A percentile compares a stretch with the other conserved stretches of the same genome.
phyloP scores from a whole-genome alignment of 1,140 invertebrate genomes.

The Penaeus japonicus region DNA sequence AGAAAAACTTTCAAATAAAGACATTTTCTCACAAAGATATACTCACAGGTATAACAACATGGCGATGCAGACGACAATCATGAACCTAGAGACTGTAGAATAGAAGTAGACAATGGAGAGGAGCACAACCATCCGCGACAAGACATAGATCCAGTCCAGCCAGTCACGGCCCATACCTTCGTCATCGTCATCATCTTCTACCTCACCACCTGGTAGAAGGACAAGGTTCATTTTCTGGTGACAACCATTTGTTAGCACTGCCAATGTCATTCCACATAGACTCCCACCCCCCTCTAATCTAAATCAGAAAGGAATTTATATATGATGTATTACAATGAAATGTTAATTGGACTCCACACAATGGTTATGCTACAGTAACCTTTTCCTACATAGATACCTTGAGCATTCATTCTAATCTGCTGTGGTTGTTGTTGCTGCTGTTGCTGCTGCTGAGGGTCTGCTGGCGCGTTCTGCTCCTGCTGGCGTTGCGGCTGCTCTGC shows the following conservation, averaged over 20 bases:
- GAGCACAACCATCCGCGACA: conserved; percentile 38
- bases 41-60: conserved; percentile 41
- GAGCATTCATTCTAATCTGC: conserved; percentile 45
- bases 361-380: neutral
- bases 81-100: conserved; percentile 39
- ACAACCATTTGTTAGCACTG: too few species aligned
- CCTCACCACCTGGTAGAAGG: conserved; percentile 13
- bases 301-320: too few species aligned
- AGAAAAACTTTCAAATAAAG: too few species aligned
- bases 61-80: conserved; percentile 37
- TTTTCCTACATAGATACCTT: conserved; percentile 9
- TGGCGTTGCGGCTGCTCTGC: neutral
- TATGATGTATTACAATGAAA: too few species aligned
- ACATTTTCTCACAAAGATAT: neutral
- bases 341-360: too few species aligned
- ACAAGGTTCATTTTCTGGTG: neutral
- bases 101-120: conserved; percentile 44
- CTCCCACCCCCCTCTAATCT: neutral
- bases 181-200: conserved; percentile 37
- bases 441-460: neutral
- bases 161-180: conserved; percentile 39
- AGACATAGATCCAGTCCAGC: conserved; percentile 41
- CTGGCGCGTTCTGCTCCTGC: neutral
- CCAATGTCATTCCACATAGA: too few species aligned
- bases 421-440: conserved; percentile 16